These are phyloP conservation scores for Latrodectus hesperus DNA, from an alignment of 2,888 invertebrate species.

Conservation along the genomic window DNA sequence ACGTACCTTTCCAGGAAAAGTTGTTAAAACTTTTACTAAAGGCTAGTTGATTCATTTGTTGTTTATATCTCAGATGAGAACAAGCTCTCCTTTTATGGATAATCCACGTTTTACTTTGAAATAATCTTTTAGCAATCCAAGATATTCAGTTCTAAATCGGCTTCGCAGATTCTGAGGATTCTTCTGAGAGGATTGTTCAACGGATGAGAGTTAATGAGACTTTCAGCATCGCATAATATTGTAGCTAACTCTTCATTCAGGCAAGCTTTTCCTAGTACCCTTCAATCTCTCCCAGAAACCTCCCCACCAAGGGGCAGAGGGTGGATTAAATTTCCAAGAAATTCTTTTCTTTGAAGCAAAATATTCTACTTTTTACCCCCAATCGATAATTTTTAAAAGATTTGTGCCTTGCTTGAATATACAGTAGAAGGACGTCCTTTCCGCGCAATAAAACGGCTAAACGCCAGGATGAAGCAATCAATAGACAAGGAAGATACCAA, in stretches of 20 bases:
- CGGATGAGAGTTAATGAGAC: slow-evolving; percentile 1
- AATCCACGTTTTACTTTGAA: neutral
- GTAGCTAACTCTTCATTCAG: slow-evolving; percentile 2
- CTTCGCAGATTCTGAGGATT: neutral
- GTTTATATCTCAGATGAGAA: too few species aligned
- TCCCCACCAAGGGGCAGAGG: neutral
- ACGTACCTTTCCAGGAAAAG: too few species aligned
- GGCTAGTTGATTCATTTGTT: too few species aligned
- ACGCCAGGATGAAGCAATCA: neutral
- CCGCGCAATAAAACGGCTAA: slow-evolving; percentile 1
- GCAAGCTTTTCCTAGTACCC: neutral
- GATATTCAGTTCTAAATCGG: neutral
- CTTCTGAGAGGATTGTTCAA: neutral
- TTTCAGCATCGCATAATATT: slow-evolving; percentile 11
- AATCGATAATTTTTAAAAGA: neutral
- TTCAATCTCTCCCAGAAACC: neutral
- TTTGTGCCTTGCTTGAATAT: slow-evolving; percentile 4
- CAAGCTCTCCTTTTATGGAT: neutral
- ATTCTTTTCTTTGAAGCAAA: neutral
- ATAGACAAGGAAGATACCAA: slow-evolving; percentile 71
- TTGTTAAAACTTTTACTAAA: too few species aligned
- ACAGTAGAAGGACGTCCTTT: neutral
- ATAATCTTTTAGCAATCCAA: neutral
- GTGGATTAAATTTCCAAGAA: too few species aligned
- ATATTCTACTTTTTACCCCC: neutral